Evolutionary conservation across 2,888 invertebrate genomes (phyloP).

Genomic region (Catocala nupta): DNA sequence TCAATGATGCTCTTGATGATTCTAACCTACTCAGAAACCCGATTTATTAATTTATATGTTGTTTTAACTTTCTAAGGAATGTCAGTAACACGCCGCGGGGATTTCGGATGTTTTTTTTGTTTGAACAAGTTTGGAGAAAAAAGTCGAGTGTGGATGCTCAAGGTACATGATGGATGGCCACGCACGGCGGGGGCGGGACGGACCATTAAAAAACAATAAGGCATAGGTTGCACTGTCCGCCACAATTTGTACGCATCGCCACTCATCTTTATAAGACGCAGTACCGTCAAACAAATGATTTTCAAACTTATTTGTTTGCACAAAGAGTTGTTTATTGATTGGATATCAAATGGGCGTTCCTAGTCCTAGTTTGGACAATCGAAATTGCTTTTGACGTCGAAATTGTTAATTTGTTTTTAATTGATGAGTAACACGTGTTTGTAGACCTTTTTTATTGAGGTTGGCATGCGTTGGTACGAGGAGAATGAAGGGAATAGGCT

Average conservation of each 20-base stretch:
- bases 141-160: conserved; percentile 58
- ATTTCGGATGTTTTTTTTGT: conserved; percentile 67
- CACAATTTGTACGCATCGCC: conserved; percentile 76
- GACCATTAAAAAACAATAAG: conserved; percentile 86
- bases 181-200: conserved; percentile 75
- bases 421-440: conserved; percentile 67
- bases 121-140: conserved; percentile 65
- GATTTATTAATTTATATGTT: conserved; percentile 81
- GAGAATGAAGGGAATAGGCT: conserved; percentile 8
- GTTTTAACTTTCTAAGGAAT: conserved; percentile 78
- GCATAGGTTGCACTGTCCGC: conserved; percentile 75
- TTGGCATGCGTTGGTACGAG: conserved; percentile 28
- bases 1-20: conserved; percentile 4
- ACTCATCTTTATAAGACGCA: conserved; percentile 74
- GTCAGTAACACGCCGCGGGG: conserved; percentile 78
- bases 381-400: conserved; percentile 67
- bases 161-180: conserved; percentile 77
- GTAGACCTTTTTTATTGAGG: conserved; percentile 37
- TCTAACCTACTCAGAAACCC: conserved; percentile 58
- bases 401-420: conserved; percentile 78
- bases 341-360: conserved; percentile 17
- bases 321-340: conserved; percentile 27
- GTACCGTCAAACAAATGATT: conserved; percentile 15
- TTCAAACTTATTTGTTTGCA: conserved; percentile 17
- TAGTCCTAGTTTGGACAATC: conserved; percentile 56